phyloP scores from a whole-genome alignment of 2,888 invertebrate genomes.

The Tineola bisselliella region DNA sequence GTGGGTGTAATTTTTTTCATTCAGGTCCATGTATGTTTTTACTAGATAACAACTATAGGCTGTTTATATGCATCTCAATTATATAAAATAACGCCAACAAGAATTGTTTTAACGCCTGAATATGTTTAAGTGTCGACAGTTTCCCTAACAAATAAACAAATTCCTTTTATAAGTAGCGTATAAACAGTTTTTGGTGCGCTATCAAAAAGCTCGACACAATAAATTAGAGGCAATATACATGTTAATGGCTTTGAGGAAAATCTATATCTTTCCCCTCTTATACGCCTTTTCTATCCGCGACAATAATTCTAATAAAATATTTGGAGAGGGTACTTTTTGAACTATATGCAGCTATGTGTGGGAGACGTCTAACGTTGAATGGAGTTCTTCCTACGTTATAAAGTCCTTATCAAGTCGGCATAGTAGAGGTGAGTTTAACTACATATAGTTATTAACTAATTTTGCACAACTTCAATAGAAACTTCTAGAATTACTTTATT shows the following conservation, averaged over 20 bases:
- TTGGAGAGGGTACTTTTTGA: background rate
- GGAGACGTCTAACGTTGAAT: too few species aligned
- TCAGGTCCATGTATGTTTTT: too few species aligned
- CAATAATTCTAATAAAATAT: background rate
- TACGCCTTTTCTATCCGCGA: conserved; percentile 16
- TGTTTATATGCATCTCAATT: too few species aligned
- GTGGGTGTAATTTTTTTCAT: too few species aligned
- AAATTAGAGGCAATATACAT: conserved; percentile 59
- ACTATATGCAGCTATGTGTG: too few species aligned
- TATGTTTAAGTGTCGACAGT: background rate
- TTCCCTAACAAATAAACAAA: background rate
- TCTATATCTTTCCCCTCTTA: conserved; percentile 45
- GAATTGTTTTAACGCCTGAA: background rate
- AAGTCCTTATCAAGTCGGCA: too few species aligned
- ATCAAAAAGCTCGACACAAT: conserved; percentile 44
- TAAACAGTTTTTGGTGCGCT: conserved; percentile 21
- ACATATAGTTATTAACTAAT: too few species aligned
- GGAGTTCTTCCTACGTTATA: too few species aligned
- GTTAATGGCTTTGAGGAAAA: conserved; percentile 53
- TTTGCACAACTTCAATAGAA: too few species aligned
- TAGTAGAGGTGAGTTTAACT: too few species aligned
- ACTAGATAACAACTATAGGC: too few species aligned
- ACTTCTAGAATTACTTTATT: too few species aligned
- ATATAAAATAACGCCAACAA: background rate
- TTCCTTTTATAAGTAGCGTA: background rate